Percentiles rank a stretch among this genome's conserved stretches.
phyloP scores from a whole-genome alignment of 2,113 vertebrate genomes.

The Lonchura striata region DNA sequence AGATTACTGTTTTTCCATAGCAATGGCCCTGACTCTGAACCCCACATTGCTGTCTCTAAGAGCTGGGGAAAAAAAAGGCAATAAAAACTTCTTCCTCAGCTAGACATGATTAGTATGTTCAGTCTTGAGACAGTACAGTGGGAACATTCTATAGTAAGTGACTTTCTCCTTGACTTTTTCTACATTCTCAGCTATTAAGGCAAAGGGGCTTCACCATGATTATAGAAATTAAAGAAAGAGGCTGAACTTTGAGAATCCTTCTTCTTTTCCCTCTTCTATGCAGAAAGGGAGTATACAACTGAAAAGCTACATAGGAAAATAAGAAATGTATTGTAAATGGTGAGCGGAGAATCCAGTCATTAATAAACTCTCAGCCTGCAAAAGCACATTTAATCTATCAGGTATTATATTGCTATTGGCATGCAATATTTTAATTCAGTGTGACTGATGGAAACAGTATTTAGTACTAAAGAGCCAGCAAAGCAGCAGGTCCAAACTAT shows the following conservation, averaged over 20 bases:
- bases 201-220: neutral
- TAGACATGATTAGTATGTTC: neutral
- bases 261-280: neutral
- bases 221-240: neutral
- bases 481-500: conserved; percentile 65
- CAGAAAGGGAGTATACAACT: neutral
- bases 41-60: neutral
- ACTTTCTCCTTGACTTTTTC: neutral
- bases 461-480: conserved; percentile 53
- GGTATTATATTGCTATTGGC: conserved; percentile 38
- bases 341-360: conserved; percentile 5
- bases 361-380: conserved; percentile 32
- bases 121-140: neutral
- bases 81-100: neutral
- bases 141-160: neutral
- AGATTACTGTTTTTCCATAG: neutral
- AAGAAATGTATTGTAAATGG: neutral
- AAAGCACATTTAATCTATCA: conserved; percentile 28
- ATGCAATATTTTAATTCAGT: conserved; percentile 49
- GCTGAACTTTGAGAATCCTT: neutral
- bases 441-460: conserved; percentile 62
- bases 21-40: neutral
- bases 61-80: neutral
- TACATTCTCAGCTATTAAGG: neutral
- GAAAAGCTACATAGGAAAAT: neutral